Evolutionary conservation across 2,113 vertebrate species (phyloP).

Genomic region (Myiopsitta monachus): DNA sequence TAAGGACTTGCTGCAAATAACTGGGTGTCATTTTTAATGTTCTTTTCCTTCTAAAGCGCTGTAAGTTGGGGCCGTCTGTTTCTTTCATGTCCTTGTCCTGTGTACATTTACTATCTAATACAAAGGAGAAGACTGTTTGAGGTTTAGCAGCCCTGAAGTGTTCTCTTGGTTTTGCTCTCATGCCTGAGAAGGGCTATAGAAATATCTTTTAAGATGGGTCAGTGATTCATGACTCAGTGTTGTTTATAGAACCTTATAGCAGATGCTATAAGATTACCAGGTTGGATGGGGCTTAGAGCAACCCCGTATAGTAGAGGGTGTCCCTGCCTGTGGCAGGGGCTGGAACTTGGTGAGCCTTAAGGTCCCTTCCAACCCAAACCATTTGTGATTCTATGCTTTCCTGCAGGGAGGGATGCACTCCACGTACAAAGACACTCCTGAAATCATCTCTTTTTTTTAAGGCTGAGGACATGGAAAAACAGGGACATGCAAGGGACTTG

Average conservation of each 20-base stretch:
- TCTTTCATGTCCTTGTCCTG: neutral
- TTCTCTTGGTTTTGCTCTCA: neutral
- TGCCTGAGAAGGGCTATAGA: neutral
- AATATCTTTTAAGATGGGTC: neutral
- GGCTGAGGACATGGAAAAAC: neutral
- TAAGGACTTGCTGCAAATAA: neutral
- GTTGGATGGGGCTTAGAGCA: neutral
- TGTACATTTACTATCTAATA: neutral
- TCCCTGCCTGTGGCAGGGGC: neutral
- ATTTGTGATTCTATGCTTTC: neutral
- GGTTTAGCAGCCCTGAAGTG: neutral
- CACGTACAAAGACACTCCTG: neutral
- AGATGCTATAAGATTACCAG: neutral
- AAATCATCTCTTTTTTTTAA: neutral
- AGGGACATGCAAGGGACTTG: neutral
- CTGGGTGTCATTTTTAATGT: neutral
- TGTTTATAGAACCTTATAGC: neutral
- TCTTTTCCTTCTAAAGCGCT: neutral
- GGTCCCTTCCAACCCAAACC: neutral
- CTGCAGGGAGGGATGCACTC: neutral
- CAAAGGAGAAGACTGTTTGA: neutral
- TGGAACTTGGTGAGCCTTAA: neutral
- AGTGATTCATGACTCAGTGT: neutral
- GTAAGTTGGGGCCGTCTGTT: neutral
- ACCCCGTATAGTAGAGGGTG: neutral